These are phyloP conservation scores for Oryctolagus cuniculus DNA, from an alignment of 2,113 vertebrate species.

Conservation along the genomic window mOryCun1.1 NC_091436.1:145896001-145896500, in stretches of 20 bases:
- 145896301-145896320: no score
- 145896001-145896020: conserved; percentile 55
- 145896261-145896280: no score
- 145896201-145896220: not conserved
- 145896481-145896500: not conserved
- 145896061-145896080: conserved; percentile 56
- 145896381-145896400: not conserved
- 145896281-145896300: no score
- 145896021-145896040: conserved; percentile 73
- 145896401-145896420: not conserved
- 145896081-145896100: not conserved
- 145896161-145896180: not conserved
- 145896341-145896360: no score
- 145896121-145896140: conserved; percentile 41
- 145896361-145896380: no score
- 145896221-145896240: not conserved
- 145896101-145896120: conserved; percentile 36
- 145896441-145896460: not conserved
- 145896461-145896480: not conserved
- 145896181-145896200: not conserved
- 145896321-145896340: no score
- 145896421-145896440: not conserved
- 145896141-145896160: not conserved
- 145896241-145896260: no score
- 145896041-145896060: conserved; percentile 65